Conservation (phyloP, 2,888 invertebrate species). For the Oscheius myriophilus region DNA sequence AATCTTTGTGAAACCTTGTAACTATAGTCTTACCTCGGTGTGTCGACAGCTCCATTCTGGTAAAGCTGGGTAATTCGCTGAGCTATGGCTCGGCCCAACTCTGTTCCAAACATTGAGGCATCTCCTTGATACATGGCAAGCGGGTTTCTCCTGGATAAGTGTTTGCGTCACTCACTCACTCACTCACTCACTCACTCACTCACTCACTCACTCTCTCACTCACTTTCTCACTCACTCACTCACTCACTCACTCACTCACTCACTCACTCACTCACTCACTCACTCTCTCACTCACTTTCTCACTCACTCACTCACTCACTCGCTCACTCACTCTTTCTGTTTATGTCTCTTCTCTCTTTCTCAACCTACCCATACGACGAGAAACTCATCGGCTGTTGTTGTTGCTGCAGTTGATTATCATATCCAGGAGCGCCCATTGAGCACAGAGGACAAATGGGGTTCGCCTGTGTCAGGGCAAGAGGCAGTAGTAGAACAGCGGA, state of each 20-base stretch:
- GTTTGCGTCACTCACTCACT: background rate
- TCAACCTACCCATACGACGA: too few species aligned
- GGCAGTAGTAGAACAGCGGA: background rate
- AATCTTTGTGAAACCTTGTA: too few species aligned
- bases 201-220: background rate
- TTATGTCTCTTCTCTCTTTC: too few species aligned
- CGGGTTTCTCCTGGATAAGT: background rate
- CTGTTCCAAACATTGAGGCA: conserved; percentile 27
- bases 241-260: background rate
- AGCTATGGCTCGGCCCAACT: conserved; percentile 30
- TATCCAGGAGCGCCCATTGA: conserved; percentile 21
- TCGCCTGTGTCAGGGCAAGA: background rate
- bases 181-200: background rate
- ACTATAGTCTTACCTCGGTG: background rate
- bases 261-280: background rate
- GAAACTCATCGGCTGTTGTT: background rate
- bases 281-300: background rate
- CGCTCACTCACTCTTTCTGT: background rate
- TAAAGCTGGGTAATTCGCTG: conserved; percentile 29
- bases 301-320: background rate
- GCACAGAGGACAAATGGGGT: conserved; percentile 30
- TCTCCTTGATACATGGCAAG: conserved; percentile 26
- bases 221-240: conserved; percentile 3
- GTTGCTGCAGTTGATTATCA: background rate
- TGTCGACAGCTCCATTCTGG: background rate